These are phyloP conservation scores for Brachypterus glaber DNA, from an alignment of 2,888 invertebrate genomes.

Conservation along the genomic window DNA sequence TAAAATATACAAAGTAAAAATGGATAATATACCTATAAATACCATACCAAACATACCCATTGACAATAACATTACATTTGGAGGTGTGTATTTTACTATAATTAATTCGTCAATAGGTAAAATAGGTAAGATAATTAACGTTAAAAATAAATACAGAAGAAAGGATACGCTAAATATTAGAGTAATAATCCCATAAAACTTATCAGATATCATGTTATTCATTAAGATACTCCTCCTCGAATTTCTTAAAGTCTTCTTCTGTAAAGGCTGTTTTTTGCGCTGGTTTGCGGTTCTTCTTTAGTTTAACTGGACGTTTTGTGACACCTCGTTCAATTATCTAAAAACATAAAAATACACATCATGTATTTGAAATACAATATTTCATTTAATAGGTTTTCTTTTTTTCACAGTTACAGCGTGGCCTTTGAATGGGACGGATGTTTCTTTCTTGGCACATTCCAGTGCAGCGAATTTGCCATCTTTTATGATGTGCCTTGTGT, in stretches of 20 bases:
- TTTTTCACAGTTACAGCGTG: no score
- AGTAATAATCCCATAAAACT: constrained; percentile 24
- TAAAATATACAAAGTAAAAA: constrained; percentile 31
- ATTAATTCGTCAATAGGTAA: constrained; percentile 30
- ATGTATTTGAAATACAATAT: constrained; percentile 4
- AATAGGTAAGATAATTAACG: constrained; percentile 32
- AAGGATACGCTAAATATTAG: constrained; percentile 23
- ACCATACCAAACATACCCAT: constrained; percentile 31
- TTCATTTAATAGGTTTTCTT: no score
- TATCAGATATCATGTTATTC: constrained; percentile 31
- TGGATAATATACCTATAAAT: constrained; percentile 31
- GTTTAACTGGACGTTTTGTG: constrained; percentile 42
- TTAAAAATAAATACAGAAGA: constrained; percentile 29
- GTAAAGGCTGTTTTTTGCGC: constrained; percentile 56
- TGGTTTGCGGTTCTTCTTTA: constrained; percentile 38
- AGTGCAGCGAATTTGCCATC: no score
- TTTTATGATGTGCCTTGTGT: no score
- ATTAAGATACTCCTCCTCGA: constrained; percentile 55
- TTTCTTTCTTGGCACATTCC: no score
- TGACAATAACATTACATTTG: constrained; percentile 26
- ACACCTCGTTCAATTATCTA: constrained; percentile 51
- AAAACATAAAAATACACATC: constrained; percentile 15
- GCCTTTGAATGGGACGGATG: no score
- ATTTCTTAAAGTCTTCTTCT: constrained; percentile 57
- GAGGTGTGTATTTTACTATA: constrained; percentile 24